These are phyloP conservation scores for Lapara coniferarum DNA, from an alignment of 2,888 invertebrate genomes.

Conservation along the genomic window DNA sequence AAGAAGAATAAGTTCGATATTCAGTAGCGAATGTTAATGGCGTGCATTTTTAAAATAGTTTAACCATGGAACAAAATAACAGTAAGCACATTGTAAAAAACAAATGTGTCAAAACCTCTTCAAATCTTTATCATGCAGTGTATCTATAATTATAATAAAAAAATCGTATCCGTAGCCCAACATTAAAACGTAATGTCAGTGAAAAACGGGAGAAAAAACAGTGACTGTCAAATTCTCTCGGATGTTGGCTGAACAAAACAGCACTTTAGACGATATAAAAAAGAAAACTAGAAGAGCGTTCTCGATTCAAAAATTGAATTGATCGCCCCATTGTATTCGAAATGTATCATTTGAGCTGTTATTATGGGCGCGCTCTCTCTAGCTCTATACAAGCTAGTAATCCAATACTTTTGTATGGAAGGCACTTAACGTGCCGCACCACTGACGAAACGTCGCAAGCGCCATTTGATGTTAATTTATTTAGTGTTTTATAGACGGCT, in stretches of 20 bases:
- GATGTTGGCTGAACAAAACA: slow-evolving; percentile 82
- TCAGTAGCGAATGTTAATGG: not conserved
- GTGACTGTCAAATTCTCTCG: slow-evolving; percentile 82
- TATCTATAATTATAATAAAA: slow-evolving; percentile 25
- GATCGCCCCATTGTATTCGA: slow-evolving; percentile 84
- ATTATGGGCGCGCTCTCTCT: slow-evolving; percentile 80
- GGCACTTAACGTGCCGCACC: slow-evolving; percentile 74
- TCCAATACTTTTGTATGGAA: slow-evolving; percentile 83
- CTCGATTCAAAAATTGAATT: slow-evolving; percentile 84
- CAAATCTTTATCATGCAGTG: slow-evolving; percentile 20
- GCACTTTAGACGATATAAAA: slow-evolving; percentile 80
- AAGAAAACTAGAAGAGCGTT: slow-evolving; percentile 80
- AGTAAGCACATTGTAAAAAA: not conserved
- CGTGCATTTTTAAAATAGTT: not conserved
- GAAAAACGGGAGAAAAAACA: slow-evolving; percentile 78
- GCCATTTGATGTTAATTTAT: slow-evolving; percentile 60
- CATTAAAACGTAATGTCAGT: slow-evolving; percentile 66
- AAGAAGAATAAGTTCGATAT: not conserved
- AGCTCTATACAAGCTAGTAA: slow-evolving; percentile 79
- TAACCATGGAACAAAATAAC: slow-evolving; percentile 8
- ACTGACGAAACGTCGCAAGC: slow-evolving; percentile 68
- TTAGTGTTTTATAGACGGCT: slow-evolving; percentile 56
- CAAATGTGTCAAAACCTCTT: slow-evolving; percentile 19
- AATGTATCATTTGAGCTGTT: slow-evolving; percentile 84
- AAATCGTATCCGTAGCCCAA: slow-evolving; percentile 58